Percentiles rank a stretch among this genome's conserved stretches.
phyloP scores from a whole-genome alignment of 1,140 invertebrate genomes.

The Caenorhabditis brenneri region DNA sequence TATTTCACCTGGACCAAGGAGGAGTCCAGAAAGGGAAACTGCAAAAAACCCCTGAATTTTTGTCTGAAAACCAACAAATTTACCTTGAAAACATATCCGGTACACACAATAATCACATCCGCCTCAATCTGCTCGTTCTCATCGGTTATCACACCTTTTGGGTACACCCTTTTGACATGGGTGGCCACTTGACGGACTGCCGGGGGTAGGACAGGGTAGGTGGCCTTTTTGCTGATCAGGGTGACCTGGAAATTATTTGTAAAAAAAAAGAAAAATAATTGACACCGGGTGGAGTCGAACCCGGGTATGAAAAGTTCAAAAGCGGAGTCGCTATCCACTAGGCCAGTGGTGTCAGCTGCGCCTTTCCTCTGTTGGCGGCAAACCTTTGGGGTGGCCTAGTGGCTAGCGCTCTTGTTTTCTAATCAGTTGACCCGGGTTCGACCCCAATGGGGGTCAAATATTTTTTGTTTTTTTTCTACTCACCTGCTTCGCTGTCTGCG shows the following conservation, averaged over 20 bases:
- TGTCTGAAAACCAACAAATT: no score
- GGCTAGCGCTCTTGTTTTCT: no score
- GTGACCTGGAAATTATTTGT: neutral
- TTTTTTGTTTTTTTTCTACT: no score
- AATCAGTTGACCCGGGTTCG: no score
- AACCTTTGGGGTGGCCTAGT: no score
- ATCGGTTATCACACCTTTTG: neutral
- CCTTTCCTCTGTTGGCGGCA: no score
- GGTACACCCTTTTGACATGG: neutral
- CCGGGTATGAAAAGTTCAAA: no score
- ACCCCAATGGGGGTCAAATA: no score
- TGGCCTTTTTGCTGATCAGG: slow-evolving; percentile 4
- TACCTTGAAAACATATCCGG: slow-evolving; percentile 70
- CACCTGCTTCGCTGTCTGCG: slow-evolving; percentile 74
- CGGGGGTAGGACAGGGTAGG: neutral
- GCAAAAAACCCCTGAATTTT: slow-evolving; percentile 53
- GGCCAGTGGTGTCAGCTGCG: no score
- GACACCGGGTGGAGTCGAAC: no score
- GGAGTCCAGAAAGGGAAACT: slow-evolving; percentile 71
- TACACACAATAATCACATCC: slow-evolving; percentile 73
- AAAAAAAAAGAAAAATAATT: no score
- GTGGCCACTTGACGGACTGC: neutral
- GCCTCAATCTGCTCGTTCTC: slow-evolving; percentile 46
- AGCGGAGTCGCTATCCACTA: no score
- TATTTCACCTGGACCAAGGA: slow-evolving; percentile 72